These are phyloP conservation scores for Dryas iulia DNA, from an alignment of 1,140 invertebrate genomes.

Conservation along the genomic window DNA sequence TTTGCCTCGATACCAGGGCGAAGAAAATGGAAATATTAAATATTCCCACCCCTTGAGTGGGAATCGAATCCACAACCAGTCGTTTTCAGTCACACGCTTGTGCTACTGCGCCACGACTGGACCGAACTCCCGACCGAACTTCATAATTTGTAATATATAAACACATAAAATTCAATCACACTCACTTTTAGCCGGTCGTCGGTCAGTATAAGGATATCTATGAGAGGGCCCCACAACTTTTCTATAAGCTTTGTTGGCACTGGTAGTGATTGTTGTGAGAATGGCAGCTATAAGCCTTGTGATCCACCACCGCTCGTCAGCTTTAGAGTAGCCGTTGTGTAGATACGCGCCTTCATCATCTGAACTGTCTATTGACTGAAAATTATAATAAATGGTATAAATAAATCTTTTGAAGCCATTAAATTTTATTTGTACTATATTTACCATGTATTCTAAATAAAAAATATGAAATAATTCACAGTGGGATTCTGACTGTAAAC, in stretches of 20 bases:
- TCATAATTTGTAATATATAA: neutral
- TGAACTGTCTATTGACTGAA: constrained; percentile 66
- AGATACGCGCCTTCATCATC: constrained; percentile 61
- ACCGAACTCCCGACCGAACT: no score
- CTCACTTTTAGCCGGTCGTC: constrained; percentile 52
- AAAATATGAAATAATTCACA: no score
- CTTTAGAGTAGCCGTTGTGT: constrained; percentile 37
- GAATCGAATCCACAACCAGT: no score
- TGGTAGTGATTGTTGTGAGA: constrained; percentile 50
- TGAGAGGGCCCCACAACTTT: constrained; percentile 61
- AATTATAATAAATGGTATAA: constrained; percentile 3
- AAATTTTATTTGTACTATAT: no score
- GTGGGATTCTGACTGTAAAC: no score
- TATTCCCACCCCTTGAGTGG: no score
- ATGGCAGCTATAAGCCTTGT: constrained; percentile 53
- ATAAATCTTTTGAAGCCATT: no score
- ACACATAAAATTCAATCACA: neutral
- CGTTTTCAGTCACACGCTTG: no score
- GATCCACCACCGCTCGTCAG: constrained; percentile 66
- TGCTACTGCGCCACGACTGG: no score
- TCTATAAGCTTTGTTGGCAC: constrained; percentile 47
- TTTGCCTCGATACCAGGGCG: no score
- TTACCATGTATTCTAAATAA: no score
- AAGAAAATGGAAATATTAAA: no score
- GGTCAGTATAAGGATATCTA: constrained; percentile 62